phyloP scores from a whole-genome alignment of 2,797 vertebrate species.

The Phalloptychus januarius region DNA sequence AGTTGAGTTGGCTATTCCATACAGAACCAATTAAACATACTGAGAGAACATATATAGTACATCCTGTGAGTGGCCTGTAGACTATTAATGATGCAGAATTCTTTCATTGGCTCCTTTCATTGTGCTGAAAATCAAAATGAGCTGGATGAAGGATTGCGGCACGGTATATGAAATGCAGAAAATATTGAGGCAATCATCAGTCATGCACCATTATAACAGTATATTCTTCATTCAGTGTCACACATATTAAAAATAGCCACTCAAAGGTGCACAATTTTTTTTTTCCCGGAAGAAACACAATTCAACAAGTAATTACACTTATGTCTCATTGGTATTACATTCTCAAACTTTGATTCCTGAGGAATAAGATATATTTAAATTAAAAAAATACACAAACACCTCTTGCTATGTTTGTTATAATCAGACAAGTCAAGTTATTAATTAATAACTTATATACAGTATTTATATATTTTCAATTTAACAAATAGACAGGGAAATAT shows the following conservation, averaged over 20 bases:
- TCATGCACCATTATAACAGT: conserved; percentile 64
- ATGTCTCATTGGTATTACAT: conserved; percentile 55
- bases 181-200: conserved; percentile 51
- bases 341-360: conserved; percentile 77
- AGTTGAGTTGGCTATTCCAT: conserved; percentile 52
- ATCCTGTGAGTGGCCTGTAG: conserved; percentile 49
- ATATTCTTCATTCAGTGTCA: conserved; percentile 50
- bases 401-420: conserved; percentile 44
- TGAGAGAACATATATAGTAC: conserved; percentile 50
- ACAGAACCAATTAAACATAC: conserved; percentile 64
- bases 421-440: conserved; percentile 29
- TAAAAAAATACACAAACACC: conserved; percentile 54
- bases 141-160: conserved; percentile 47
- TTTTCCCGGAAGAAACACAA: conserved; percentile 49
- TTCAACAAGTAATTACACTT: conserved; percentile 47
- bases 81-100: conserved; percentile 60
- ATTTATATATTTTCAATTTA: conserved; percentile 17
- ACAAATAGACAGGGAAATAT: background rate
- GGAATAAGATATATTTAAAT: conserved; percentile 58
- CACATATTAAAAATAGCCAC: conserved; percentile 42
- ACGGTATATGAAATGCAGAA: conserved; percentile 62
- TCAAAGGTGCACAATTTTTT: conserved; percentile 40
- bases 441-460: conserved; percentile 2
- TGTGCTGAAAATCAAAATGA: conserved; percentile 51
- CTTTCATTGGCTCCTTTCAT: conserved; percentile 34